Conservation (phyloP, 2,113 vertebrate genomes). For the Turdus rufiventris region DNA sequence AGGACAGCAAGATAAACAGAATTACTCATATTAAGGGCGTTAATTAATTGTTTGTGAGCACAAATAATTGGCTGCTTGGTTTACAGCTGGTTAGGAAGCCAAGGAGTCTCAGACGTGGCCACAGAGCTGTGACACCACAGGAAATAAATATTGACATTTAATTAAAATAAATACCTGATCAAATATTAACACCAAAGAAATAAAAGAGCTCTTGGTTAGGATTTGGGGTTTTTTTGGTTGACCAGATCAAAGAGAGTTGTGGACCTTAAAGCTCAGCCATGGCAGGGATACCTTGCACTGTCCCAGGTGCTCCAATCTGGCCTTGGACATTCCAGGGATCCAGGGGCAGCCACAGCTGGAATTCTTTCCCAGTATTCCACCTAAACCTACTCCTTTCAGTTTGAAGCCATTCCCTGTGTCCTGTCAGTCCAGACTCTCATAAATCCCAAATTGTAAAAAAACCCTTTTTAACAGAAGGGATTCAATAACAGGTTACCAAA, state of each 20-base stretch:
- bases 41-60: conserved; percentile 46
- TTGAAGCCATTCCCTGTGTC: not conserved
- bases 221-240: not conserved
- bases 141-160: not conserved
- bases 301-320: accelerated
- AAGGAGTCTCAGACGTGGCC: not conserved
- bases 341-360: not conserved
- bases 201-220: not conserved
- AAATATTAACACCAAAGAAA: accelerated
- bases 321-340: not conserved
- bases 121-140: not conserved
- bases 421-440: not conserved
- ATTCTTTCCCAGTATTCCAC: not conserved
- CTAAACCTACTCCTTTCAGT: not conserved
- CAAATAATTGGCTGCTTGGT: conserved; percentile 4
- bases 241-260: accelerated
- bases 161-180: not conserved
- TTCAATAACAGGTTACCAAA: not conserved
- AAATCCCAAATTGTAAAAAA: not conserved
- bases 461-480: not conserved
- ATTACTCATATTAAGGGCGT: conserved; percentile 29
- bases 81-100: not conserved
- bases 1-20: conserved; percentile 35
- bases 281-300: not conserved
- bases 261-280: not conserved